phyloP scores from a whole-genome alignment of 1,140 invertebrate genomes.

The Ostrea edulis region DNA sequence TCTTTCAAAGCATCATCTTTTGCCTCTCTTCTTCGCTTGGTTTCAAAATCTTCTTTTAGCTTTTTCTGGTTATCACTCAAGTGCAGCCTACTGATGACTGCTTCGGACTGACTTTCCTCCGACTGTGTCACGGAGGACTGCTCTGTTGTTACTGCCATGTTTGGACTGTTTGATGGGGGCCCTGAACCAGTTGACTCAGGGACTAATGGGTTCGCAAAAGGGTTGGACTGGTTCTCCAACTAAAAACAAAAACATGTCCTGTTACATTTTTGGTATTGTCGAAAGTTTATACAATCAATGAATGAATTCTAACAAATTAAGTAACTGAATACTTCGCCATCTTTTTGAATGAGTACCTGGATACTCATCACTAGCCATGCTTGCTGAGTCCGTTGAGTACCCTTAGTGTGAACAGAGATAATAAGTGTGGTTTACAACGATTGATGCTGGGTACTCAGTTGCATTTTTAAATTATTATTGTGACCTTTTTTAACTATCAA shows the following conservation, averaged over 20 bases:
- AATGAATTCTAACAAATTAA: no score
- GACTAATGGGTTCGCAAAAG: constrained; percentile 53
- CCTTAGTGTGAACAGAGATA: no score
- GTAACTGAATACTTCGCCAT: no score
- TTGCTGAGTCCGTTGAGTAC: no score
- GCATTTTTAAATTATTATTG: no score
- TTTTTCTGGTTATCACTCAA: constrained; percentile 68
- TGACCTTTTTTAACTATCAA: no score
- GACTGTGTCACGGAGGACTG: constrained; percentile 46
- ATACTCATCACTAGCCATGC: no score
- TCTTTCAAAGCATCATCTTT: constrained; percentile 67
- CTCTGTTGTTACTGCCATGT: constrained; percentile 41
- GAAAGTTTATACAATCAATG: no score
- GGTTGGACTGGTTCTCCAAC: constrained; percentile 55
- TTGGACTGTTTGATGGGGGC: background rate
- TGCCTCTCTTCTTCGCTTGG: constrained; percentile 69
- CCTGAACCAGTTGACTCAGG: background rate
- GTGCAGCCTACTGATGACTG: constrained; percentile 70
- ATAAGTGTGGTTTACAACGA: no score
- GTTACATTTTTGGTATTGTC: no score
- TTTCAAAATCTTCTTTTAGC: constrained; percentile 68
- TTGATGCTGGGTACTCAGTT: no score
- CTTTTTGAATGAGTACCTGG: no score
- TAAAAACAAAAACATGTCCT: background rate
- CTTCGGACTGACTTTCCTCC: constrained; percentile 61